Evolutionary conservation across 2,797 vertebrate genomes (phyloP).

Genomic region (Sphenopsis melanotis): DNA sequence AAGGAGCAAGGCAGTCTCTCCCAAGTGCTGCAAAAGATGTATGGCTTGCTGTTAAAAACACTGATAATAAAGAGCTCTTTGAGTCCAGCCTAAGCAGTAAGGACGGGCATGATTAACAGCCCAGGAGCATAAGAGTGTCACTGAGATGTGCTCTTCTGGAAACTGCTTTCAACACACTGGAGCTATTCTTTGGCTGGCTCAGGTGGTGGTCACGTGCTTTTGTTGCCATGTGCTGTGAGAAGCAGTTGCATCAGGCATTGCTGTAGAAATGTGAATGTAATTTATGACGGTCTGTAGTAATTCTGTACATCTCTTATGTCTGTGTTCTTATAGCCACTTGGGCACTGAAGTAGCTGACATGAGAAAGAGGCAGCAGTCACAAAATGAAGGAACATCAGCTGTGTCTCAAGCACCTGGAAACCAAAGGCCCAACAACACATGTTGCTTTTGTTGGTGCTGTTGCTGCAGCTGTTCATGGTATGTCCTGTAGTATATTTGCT

Average conservation of each 20-base stretch:
- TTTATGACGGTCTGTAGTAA: not conserved
- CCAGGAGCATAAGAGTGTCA: fast-evolving
- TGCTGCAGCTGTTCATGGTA: constrained; percentile 99
- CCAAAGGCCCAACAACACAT: constrained; percentile 95
- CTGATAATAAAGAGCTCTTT: not conserved
- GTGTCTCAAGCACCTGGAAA: constrained; percentile 87
- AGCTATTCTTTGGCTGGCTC: not conserved
- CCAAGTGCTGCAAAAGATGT: not conserved
- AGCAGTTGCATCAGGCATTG: not conserved
- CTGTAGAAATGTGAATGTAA: constrained; percentile 39
- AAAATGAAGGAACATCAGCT: constrained; percentile 88
- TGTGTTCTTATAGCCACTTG: constrained; percentile 71
- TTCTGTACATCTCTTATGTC: constrained; percentile 47
- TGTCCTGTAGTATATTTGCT: constrained; percentile 57
- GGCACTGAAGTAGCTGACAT: constrained; percentile 90
- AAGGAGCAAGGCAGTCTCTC: not conserved
- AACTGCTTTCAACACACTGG: not conserved
- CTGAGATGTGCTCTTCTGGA: not conserved
- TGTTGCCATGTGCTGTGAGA: not conserved
- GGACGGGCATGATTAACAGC: not conserved
- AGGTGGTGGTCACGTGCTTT: not conserved
- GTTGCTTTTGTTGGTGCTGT: constrained; percentile 98
- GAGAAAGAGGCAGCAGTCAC: constrained; percentile 97
- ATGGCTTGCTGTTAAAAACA: not conserved
- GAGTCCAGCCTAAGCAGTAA: not conserved